phyloP scores from a whole-genome alignment of 2,113 vertebrate species.

The Macrotus californicus region DNA sequence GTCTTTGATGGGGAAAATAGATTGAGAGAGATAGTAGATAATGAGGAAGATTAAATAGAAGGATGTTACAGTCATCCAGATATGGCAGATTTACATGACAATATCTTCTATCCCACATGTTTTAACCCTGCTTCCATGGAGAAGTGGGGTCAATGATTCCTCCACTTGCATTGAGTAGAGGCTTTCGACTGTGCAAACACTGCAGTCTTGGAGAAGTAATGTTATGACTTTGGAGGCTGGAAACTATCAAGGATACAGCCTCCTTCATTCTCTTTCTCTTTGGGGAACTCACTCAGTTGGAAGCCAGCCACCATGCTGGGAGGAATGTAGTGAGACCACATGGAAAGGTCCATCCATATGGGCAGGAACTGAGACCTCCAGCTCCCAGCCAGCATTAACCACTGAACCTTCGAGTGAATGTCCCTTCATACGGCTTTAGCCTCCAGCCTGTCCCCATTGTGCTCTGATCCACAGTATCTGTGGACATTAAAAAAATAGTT shows the following conservation, averaged over 20 bases:
- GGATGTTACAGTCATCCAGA: background rate
- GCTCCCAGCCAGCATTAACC: background rate
- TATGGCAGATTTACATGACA: background rate
- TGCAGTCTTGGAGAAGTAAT: background rate
- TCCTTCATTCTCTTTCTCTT: background rate
- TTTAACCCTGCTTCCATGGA: background rate
- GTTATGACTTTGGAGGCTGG: background rate
- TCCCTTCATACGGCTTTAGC: background rate
- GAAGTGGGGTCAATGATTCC: background rate
- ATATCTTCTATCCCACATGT: fast-evolving
- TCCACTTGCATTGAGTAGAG: background rate
- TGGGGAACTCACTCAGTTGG: background rate
- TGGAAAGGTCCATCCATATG: no score
- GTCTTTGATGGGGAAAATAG: background rate
- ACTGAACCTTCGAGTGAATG: background rate
- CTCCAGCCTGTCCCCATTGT: background rate
- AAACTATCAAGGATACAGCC: background rate
- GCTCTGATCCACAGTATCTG: background rate
- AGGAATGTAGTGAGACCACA: background rate
- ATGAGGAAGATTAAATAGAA: background rate
- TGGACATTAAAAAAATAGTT: background rate
- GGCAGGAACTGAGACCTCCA: background rate
- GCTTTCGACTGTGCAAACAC: background rate
- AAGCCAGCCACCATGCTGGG: background rate
- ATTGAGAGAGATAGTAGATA: background rate